Evolutionary conservation across 2,113 vertebrate species (phyloP).

Genomic region (Rhinoderma darwinii): DNA sequence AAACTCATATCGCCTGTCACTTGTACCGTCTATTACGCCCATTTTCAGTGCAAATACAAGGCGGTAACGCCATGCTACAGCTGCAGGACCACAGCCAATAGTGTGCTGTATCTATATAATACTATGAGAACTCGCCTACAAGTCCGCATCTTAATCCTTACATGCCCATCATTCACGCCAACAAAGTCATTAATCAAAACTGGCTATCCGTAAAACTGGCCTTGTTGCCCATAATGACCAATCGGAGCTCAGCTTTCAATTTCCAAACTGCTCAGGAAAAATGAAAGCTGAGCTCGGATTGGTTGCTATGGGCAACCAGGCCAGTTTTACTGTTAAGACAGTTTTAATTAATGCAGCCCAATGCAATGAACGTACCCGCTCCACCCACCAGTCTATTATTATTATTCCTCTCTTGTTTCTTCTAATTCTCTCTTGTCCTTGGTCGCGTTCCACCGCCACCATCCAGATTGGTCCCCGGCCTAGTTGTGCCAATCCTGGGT

Average conservation of each 20-base stretch:
- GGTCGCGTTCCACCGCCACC: slow-evolving; percentile 21
- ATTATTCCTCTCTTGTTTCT: neutral
- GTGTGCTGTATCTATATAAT: too few species aligned
- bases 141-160: neutral
- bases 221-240: too few species aligned
- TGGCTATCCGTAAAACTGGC: too few species aligned
- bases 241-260: too few species aligned
- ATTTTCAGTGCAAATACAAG: neutral
- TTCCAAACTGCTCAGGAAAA: too few species aligned
- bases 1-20: too few species aligned
- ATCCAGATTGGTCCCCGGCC: slow-evolving; percentile 24
- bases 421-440: slow-evolving; percentile 41
- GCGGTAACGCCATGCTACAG: neutral
- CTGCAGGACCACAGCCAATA: neutral
- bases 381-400: neutral
- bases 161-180: neutral
- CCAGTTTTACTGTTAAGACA: too few species aligned
- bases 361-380: too few species aligned
- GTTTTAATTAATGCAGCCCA: too few species aligned
- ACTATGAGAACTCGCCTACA: neutral
- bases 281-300: too few species aligned
- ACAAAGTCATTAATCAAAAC: too few species aligned
- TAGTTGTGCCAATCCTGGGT: slow-evolving; percentile 39
- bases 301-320: too few species aligned
- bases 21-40: neutral